Base-by-base conservation (phyloP, 2,888 invertebrate genomes). In the Cryptus armator region DNA sequence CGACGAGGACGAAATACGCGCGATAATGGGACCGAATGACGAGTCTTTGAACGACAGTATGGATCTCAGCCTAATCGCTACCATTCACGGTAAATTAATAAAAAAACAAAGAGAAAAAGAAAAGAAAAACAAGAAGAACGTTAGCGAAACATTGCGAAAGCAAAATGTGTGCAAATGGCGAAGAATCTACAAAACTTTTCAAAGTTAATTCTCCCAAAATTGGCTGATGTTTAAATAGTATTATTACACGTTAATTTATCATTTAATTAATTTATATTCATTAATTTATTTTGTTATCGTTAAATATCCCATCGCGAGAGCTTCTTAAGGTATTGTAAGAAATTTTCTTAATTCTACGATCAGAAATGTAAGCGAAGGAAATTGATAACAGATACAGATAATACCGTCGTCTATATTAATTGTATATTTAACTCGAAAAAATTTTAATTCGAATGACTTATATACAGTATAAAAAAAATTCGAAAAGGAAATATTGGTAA, bases 1-100 rank as follows among this genome's bases (percentile, higher is more conserved):
- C 81, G 97, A 97, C 89, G 97, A 97, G 90, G 96, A 96, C 88
- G 97, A 97, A 93, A 95, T 96, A 46, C 95, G 96, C 86, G 95
- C 95, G 44, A 94, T 96, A 74, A 95, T 95, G 95, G 96, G 95
- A 87, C 94, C 94, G 85, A 93, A 93, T 85, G 93, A 94, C 78
- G 93, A 94, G 87, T 92, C 93, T 77, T 89, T 93, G 66, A 93
- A 92, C 86, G 93, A 93, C 83, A 93, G 92, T 85, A 93, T 93
- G 92, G 93, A 94, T 88, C 92, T 94, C 86, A 93, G 92, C 88
- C 90, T 94, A 72, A 94, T 94, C 89, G 91, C 93, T 66, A 93
- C 92, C 68, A 89, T 94, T 92, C 85, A 94, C 94, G 95, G 95
- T 89, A 93, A 94, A 67, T 74, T 51, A 0, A 43, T 48, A 16